Evolutionary conservation across 2,113 vertebrate genomes (phyloP).

Genomic region (Oncorhynchus clarkii): DNA sequence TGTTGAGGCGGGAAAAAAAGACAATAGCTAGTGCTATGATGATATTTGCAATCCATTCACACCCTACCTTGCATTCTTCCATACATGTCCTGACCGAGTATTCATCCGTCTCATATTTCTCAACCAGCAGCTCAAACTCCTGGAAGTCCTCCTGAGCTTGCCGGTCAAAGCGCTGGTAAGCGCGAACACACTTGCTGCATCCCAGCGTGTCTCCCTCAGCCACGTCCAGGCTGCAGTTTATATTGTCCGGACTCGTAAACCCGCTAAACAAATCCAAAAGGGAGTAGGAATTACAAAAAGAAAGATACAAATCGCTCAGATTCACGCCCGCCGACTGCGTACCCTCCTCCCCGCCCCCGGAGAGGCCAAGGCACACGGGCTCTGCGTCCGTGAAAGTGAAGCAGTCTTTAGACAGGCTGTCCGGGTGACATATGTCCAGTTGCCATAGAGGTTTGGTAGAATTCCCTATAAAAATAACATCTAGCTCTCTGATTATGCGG

Average conservation of each 20-base stretch:
- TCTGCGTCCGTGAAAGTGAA: slow-evolving; percentile 86
- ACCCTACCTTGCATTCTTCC: slow-evolving; percentile 97
- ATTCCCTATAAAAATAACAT: slow-evolving; percentile 85
- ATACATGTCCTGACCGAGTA: slow-evolving; percentile 98
- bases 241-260: slow-evolving; percentile 84
- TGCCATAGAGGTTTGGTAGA: slow-evolving; percentile 83
- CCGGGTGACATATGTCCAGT: slow-evolving; percentile 85
- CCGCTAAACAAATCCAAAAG: slow-evolving; percentile 98
- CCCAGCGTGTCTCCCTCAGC: slow-evolving; percentile 74
- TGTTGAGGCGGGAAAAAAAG: not conserved
- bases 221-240: slow-evolving; percentile 91
- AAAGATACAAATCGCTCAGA: slow-evolving; percentile 96
- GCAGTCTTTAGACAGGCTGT: slow-evolving; percentile 86
- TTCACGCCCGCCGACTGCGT: slow-evolving; percentile 75
- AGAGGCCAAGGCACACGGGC: slow-evolving; percentile 85
- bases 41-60: not conserved
- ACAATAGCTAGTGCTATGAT: not conserved
- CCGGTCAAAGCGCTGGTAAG: slow-evolving; percentile 90
- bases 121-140: slow-evolving; percentile 94
- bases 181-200: slow-evolving; percentile 88
- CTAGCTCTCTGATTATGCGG: slow-evolving; percentile 71
- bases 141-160: slow-evolving; percentile 92
- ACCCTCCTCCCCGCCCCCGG: slow-evolving; percentile 61
- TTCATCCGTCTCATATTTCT: slow-evolving; percentile 93
- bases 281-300: slow-evolving; percentile 99